Evolutionary conservation across 2,888 invertebrate genomes (phyloP).

Genomic region (Plusia festucae): DNA sequence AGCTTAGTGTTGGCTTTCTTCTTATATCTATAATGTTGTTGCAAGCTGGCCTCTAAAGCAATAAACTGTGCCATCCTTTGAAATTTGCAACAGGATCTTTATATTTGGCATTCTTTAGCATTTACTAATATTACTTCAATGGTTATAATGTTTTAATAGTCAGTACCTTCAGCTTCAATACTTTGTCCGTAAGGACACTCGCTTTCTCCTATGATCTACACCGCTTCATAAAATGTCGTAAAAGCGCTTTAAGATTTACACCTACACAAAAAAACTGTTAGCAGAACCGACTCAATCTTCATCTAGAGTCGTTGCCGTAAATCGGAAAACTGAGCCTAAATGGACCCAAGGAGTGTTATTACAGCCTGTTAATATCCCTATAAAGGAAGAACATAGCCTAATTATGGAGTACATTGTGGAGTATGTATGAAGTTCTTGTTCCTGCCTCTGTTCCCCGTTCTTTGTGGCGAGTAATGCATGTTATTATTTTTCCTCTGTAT

Average conservation of each 20-base stretch:
- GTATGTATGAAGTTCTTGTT: not conserved
- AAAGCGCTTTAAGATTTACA: constrained; percentile 84
- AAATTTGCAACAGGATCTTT: too few species aligned
- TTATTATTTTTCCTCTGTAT: too few species aligned
- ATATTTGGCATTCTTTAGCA: too few species aligned
- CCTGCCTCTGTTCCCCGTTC: not conserved
- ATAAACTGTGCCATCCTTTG: too few species aligned
- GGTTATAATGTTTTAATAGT: not conserved
- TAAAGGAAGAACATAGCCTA: constrained; percentile 6
- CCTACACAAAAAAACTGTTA: constrained; percentile 88
- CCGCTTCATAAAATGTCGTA: constrained; percentile 71
- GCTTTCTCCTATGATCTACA: constrained; percentile 60
- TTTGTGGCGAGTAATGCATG: not conserved
- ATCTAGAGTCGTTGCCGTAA: constrained; percentile 71
- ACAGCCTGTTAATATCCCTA: constrained; percentile 41
- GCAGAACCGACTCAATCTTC: constrained; percentile 77
- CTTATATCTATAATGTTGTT: too few species aligned
- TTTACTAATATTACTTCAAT: too few species aligned
- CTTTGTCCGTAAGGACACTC: constrained; percentile 23
- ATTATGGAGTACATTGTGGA: not conserved
- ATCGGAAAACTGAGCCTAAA: constrained; percentile 71
- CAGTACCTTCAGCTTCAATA: not conserved
- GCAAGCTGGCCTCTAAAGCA: too few species aligned
- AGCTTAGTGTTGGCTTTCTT: too few species aligned
- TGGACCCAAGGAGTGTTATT: constrained; percentile 52